Conservation (phyloP, 2,888 invertebrate genomes). For the Spialia ferax region DNA sequence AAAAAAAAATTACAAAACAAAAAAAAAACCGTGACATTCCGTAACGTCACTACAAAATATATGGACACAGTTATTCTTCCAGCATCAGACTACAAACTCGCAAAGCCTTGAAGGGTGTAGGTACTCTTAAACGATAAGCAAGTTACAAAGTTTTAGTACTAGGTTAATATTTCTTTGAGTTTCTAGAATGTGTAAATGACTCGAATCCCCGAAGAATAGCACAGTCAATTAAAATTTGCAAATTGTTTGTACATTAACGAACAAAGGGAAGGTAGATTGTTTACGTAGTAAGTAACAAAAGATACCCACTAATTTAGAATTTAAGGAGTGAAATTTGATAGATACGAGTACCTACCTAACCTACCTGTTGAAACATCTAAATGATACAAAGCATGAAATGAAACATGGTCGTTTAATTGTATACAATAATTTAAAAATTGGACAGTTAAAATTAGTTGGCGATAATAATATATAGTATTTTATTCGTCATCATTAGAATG, state of each 20-base stretch:
- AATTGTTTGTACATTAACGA: conserved; percentile 19
- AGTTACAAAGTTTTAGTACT: conserved; percentile 20
- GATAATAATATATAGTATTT: too few species aligned
- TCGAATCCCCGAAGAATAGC: conserved; percentile 8
- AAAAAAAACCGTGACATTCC: too few species aligned
- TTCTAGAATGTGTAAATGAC: conserved; percentile 24
- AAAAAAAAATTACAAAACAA: too few species aligned
- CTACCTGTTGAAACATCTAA: neutral
- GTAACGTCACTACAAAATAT: too few species aligned
- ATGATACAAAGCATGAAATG: neutral
- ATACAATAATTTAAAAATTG: too few species aligned
- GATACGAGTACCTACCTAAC: too few species aligned
- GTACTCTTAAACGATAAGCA: conserved; percentile 39
- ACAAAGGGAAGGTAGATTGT: conserved; percentile 15
- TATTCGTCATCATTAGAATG: too few species aligned
- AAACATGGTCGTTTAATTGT: too few species aligned
- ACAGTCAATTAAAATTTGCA: conserved; percentile 30
- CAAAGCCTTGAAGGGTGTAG: conserved; percentile 36
- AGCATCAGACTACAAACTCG: conserved; percentile 33
- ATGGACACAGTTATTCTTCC: too few species aligned
- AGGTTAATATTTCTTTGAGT: conserved; percentile 39
- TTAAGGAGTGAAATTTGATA: neutral
- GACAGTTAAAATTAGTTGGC: too few species aligned
- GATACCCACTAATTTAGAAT: neutral
- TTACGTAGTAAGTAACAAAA: neutral